Evolutionary conservation across 1,140 invertebrate species (phyloP), one percentile per base, ranked within the genome.

Genomic region (Liolophura sinensis): DNA sequence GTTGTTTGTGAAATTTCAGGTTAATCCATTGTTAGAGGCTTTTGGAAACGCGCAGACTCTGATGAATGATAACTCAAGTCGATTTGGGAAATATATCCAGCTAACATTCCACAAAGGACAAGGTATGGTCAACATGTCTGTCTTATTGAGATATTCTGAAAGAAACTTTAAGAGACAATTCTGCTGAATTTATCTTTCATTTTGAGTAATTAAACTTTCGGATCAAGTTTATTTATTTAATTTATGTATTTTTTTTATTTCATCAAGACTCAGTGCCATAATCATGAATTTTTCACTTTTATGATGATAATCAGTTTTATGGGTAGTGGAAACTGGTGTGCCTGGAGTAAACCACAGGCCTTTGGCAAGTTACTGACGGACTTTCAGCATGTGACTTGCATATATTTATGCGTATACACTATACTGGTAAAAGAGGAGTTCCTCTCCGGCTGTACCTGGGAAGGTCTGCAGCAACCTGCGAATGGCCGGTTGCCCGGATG

Each of bases 31-130:
- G 49, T 91, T 94, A 89, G 92, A 94, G 79, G 91, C 92, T 1
- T 94, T 94, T 82, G 92, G 93, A 5, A 94, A 94, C 83, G 92
- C 92, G 1, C 88, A 89, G 51, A 94, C 92, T 11, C 67, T 79
- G 12, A 92, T 93, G 62, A 94, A 94, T 78, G 89, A 90, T 14
- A 94, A 94, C 79, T 93, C 92, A 48, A 93, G 92, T 51, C 86
- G 92, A 63, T 93, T 93, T 79, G 92, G 91, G 18, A 94, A 94
- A 82, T 93, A 97, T 82, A 96, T 98, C 75, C 95, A 84, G 64
- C 72, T 84, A 15, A 74, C 70, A 25, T 81, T 80, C 64, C 31
- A 66, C 18, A 65, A 75, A 66, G 78, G 75, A n/a, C 73, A 77
- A 49, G 71, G 78, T 80, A 69, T 65, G 63, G 62, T 16, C 11